phyloP scores from a whole-genome alignment of 30 jellyfish, hydroid and myxozoan species.

The Chrysaora quinquecirrha region DNA sequence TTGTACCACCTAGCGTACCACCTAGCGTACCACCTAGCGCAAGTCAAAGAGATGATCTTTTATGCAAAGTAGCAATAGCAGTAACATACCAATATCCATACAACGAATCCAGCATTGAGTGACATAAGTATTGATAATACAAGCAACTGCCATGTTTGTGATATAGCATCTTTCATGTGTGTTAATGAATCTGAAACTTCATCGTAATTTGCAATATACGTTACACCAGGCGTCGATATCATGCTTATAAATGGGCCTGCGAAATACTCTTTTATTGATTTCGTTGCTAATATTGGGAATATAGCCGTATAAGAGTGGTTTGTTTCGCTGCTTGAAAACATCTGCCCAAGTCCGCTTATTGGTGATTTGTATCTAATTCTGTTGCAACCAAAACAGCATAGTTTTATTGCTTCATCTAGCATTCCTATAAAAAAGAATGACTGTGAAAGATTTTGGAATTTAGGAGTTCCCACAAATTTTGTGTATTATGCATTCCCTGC shows the following conservation, averaged over 20 bases:
- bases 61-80: too few species aligned
- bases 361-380: constrained; percentile 47
- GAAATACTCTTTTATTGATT: constrained; percentile 30
- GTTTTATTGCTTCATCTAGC: constrained; percentile 49
- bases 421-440: constrained; percentile 28
- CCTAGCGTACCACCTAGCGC: too few species aligned
- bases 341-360: constrained; percentile 49
- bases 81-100: constrained; percentile 59
- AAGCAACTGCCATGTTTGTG: constrained; percentile 66
- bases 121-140: constrained; percentile 57
- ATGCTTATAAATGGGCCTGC: constrained; percentile 68
- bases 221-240: constrained; percentile 69
- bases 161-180: constrained; percentile 42
- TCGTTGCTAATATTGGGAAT: constrained; percentile 60
- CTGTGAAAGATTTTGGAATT: too few species aligned
- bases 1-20: too few species aligned
- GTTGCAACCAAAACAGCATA: constrained; percentile 70
- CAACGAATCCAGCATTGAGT: constrained; percentile 61
- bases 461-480: too few species aligned
- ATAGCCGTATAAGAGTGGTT: constrained; percentile 55
- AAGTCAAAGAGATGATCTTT: too few species aligned
- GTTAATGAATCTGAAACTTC: constrained; percentile 45
- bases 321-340: constrained; percentile 23
- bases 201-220: constrained; percentile 21
- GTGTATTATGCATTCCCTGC: too few species aligned